These are phyloP conservation scores for Drosophila pseudoananassae DNA, from an alignment of 1,140 invertebrate genomes.

Conservation along the genomic window DNA sequence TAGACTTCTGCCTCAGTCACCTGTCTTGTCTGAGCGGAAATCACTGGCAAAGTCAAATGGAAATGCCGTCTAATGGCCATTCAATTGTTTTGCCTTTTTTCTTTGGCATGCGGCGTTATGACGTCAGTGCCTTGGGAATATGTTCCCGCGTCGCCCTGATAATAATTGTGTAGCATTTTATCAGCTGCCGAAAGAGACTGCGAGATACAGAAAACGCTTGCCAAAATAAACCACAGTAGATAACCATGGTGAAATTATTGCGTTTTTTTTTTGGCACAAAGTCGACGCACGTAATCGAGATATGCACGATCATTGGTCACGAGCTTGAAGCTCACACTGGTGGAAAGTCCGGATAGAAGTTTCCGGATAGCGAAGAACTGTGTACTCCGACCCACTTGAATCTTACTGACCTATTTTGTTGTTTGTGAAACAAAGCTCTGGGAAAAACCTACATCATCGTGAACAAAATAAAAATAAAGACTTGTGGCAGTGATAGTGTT, in stretches of 20 bases:
- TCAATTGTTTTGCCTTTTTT: constrained; percentile 20
- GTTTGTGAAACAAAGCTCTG: constrained; percentile 58
- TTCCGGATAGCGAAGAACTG: background rate
- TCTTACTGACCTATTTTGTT: constrained; percentile 14
- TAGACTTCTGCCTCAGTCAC: background rate
- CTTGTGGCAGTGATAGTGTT: constrained; percentile 66
- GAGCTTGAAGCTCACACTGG: background rate
- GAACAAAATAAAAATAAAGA: constrained; percentile 35
- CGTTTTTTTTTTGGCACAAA: constrained; percentile 19
- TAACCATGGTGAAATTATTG: constrained; percentile 20
- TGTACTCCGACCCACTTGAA: no score
- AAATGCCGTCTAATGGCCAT: background rate
- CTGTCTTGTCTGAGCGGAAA: constrained; percentile 12
- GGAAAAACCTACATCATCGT: background rate
- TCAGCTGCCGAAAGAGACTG: constrained; percentile 11
- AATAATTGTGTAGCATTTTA: constrained; percentile 34
- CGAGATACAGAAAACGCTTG: constrained; percentile 12
- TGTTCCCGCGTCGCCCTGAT: background rate
- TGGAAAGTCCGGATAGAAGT: background rate
- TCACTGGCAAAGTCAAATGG: background rate
- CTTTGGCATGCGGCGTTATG: constrained; percentile 11
- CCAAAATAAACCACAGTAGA: constrained; percentile 25
- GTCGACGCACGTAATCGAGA: constrained; percentile 3
- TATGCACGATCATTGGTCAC: constrained; percentile 1
- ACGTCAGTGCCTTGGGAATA: constrained; percentile 30